Conservation (phyloP, 2,797 vertebrate species). For the Clarias platycephalus region DNA sequence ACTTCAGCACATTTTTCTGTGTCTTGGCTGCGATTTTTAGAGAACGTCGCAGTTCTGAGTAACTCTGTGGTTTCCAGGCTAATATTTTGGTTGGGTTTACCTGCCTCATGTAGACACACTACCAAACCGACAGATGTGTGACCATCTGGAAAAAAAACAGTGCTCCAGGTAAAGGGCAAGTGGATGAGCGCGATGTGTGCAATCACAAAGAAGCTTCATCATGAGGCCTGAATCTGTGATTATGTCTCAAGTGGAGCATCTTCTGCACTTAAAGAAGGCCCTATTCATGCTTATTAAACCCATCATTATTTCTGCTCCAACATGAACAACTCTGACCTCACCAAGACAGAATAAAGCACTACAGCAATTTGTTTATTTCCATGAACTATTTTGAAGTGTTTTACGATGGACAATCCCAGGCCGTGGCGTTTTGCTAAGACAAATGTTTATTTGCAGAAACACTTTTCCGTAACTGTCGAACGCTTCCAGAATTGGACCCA, state of each 20-base stretch:
- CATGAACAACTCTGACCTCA: constrained; percentile 39
- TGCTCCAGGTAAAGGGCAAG: background rate
- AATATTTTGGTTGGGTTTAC: constrained; percentile 32
- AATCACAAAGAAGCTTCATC: background rate
- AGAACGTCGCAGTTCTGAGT: constrained; percentile 18
- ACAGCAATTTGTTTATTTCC: constrained; percentile 23
- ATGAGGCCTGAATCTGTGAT: background rate
- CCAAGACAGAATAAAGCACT: constrained; percentile 47
- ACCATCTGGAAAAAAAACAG: constrained; percentile 11
- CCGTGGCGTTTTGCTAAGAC: background rate
- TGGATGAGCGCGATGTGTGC: background rate
- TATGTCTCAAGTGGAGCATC: background rate
- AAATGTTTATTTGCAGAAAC: constrained; percentile 27
- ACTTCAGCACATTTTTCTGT: background rate
- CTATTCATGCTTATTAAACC: background rate
- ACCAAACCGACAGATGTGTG: constrained; percentile 24
- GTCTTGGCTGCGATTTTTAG: constrained; percentile 10
- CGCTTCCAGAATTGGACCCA: constrained; percentile 1
- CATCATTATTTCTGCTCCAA: background rate
- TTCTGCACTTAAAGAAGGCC: background rate
- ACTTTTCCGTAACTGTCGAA: constrained; percentile 9
- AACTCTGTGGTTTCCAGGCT: constrained; percentile 16
- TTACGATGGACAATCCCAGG: background rate
- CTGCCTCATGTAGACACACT: background rate
- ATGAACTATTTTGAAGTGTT: constrained; percentile 12